Evolutionary conservation across 2,797 vertebrate genomes (phyloP), one percentile per base, ranked within the genome.

Genomic region (Acanthopagrus latus): DNA sequence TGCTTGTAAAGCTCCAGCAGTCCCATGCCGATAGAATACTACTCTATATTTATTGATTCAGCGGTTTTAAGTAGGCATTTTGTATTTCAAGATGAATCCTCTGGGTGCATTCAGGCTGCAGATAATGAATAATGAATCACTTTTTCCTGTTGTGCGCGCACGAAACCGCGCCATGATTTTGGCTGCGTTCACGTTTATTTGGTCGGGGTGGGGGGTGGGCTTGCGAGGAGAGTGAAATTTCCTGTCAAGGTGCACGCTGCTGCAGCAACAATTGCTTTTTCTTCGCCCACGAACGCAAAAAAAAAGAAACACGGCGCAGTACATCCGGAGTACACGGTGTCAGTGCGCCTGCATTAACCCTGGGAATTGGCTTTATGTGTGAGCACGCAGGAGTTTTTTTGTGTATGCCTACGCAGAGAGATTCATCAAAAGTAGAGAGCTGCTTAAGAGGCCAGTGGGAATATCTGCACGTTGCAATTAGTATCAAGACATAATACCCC

Each of bases 391-490:
- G 82, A 91, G 82, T 27, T 27, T 27, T 27, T 27, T 27, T 83
- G 78, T 77, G 79, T 88, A 69, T 88, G 84, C 90, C 90, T 85
- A 93, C 89, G 85, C 90, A 91, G 63, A 85, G 88, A 90, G 79
- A 92, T 93, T 91, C 82, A 91, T 93, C 88, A 91, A 85, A 91
- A 87, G 86, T 90, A 83, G 86, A 91, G 90, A 86, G 88, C 81
- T 82, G 86, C 91, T 93, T 91, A 92, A 88, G 90, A 93, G 92
- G 91, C 89, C 90, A 82, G 85, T 92, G 91, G 92, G 91, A 93
- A 92, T 93, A 94, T 92, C 85, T 91, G 89, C 90, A 88, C 83
- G 59, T 92, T 88, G 89, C 91, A 94, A 93, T 95, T 93, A 91
- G 92, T 88, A 89, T 94, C 91, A 92, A 90, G 92, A 91, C 85